Base-by-base conservation (phyloP, 2,888 invertebrate species). In the Geophilus truncorum region DNA sequence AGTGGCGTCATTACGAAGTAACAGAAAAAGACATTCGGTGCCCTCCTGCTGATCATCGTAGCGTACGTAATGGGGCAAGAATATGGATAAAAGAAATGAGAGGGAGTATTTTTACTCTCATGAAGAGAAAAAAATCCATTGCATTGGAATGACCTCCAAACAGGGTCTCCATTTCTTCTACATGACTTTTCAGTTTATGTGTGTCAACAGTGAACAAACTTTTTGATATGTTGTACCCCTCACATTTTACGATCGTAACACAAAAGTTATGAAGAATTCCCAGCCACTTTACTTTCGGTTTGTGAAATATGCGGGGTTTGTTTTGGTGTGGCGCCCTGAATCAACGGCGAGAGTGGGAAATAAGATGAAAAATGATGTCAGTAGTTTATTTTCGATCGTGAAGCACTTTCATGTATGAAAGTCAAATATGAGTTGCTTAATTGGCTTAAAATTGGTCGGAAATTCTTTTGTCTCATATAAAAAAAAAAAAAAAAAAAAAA, bases 141-240 rank as follows among this genome's bases (percentile, higher is more conserved):
- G 70, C 70, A 70, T 70, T 70, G 70, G 70, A 70, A 70, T 70
- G 70, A 28, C 70, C 70, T 70, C 70, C 70, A 70, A 70, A 70
- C 70, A 70, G 70, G 70, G 70, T 70, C 70, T 70, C 70, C 70
- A 70, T 70, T 70, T 70, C 70, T 70, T 70, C 70, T 28, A 70
- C 70, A 70, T 70, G 70, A 70, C 70, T 70, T 70, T 70, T 70
- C 70, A 25, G 70, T 70, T 70, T 70, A 28, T 70, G 70, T 7
- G 45, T 70, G 70, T 70, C 70, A 70, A 70, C 70, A 70, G 70
- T 70, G 70, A 70, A 70, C 70, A 70, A 70, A 70, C 70, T 70
- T 70, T 57, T 70, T 70, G 70, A 70, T 70, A 28, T 70, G 70
- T 70, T 70, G 28, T 70, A 70, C 70, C 12, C 62, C 62, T 62